Percentiles rank a stretch among this genome's conserved stretches.
Conservation (phyloP, 2,888 invertebrate species). For the Pherbina coryleti region DNA sequence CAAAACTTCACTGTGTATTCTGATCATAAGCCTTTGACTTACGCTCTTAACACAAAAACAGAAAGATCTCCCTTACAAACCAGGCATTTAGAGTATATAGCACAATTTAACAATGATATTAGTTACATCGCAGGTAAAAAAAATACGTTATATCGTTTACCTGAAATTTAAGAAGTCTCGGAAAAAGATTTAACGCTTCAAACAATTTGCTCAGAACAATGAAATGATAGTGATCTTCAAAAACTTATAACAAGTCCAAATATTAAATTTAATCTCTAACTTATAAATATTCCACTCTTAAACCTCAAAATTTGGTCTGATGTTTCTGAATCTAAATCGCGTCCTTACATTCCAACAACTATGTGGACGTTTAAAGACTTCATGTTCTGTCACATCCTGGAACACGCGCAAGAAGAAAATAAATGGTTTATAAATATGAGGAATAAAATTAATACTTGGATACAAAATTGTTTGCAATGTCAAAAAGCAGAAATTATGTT, state of each 20-base stretch:
- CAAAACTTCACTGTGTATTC: constrained; percentile 30
- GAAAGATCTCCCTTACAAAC: constrained; percentile 37
- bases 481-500: constrained; percentile 57
- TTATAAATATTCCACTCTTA: constrained; percentile 6
- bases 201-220: neutral
- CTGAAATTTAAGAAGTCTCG: neutral
- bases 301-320: constrained; percentile 18
- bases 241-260: constrained; percentile 13
- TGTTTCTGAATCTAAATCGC: neutral
- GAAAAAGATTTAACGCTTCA: neutral
- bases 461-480: constrained; percentile 55
- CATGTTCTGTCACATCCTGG: too few relatives aligned
- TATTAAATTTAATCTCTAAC: constrained; percentile 10
- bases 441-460: constrained; percentile 55
- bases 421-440: constrained; percentile 57
- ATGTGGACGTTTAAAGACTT: too few relatives aligned
- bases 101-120: constrained; percentile 37
- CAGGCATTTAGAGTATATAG: constrained; percentile 38
- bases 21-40: constrained; percentile 32
- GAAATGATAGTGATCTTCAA: constrained; percentile 10
- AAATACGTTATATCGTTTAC: constrained; percentile 30
- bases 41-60: constrained; percentile 33
- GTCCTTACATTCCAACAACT: constrained; percentile 48
- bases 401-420: constrained; percentile 43
- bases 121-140: constrained; percentile 23